Evolutionary conservation across 2,797 vertebrate genomes (phyloP), one percentile per base, ranked within the genome.

Genomic region (Sebastolobus altivelis): DNA sequence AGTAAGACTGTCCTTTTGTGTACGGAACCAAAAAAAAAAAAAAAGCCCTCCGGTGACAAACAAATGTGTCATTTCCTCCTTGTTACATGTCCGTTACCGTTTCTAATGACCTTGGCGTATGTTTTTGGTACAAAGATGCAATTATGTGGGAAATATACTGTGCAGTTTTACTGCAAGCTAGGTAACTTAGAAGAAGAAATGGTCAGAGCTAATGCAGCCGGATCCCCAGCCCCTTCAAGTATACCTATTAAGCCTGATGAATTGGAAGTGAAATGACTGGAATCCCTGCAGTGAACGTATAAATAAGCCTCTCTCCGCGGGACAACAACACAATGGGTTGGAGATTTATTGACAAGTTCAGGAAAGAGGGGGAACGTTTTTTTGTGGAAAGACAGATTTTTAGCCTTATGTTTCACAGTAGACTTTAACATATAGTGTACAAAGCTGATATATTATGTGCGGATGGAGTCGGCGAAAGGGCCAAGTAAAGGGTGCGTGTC

Each of bases 231-330:
- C 58, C 85, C 65, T 89, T 86, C 79, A 81, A 80, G 75, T 83
- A 52, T 68, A 89, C 63, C 86, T 80, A 87, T 89, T 90, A 80
- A 75, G 82, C 69, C 83, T 86, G 89, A 93, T 91, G 81, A 83
- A 90, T 90, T 87, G 87, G 81, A 91, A 79, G 46, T 65, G 84
- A 81, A 90, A 88, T 81, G 86, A 88, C 83, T 87, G 65, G 82
- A 80, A 89, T 85, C 81, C 68, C 71, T 55, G 81, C 84, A 84
- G 80, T 80, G 85, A 86, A 74, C 55, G 4, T 72, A 84, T 83
- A 88, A 92, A 89, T 87, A 88, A 79, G 75, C 43, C 54, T 74
- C 74, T 84, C 69, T 72, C 73, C 0, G 0, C 62, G 82, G 79
- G 52, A 86, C 80, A 80, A 74, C 73, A 80, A 29, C 65, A 56